Evolutionary conservation across 2,888 invertebrate genomes (phyloP).

Genomic region (Ornithoptera alexandrae): DNA sequence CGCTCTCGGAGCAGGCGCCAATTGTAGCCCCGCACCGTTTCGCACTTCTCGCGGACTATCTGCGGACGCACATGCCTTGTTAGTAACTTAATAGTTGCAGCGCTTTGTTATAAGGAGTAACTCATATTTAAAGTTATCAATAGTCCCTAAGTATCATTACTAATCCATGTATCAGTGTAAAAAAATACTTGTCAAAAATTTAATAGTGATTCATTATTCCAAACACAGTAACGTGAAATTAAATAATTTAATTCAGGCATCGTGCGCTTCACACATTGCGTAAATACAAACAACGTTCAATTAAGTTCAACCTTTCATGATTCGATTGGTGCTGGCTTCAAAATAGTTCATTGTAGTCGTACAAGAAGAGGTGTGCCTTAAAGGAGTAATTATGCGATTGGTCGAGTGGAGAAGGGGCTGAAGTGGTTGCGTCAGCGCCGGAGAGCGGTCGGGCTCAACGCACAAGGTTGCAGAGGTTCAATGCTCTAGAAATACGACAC

Average conservation of each 20-base stretch:
- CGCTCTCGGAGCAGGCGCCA: slow-evolving; percentile 68
- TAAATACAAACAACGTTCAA: slow-evolving; percentile 55
- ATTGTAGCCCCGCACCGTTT: slow-evolving; percentile 68
- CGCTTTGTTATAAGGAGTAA: slow-evolving; percentile 39
- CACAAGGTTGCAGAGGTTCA: slow-evolving; percentile 80
- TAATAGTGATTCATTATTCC: slow-evolving; percentile 13
- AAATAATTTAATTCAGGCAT: slow-evolving; percentile 24
- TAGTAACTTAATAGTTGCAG: slow-evolving; percentile 53
- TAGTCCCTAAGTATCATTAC: not conserved
- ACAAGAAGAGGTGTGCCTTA: slow-evolving; percentile 72
- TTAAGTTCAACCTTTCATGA: slow-evolving; percentile 72
- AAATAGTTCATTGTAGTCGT: slow-evolving; percentile 63
- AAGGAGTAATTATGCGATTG: slow-evolving; percentile 74
- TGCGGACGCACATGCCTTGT: slow-evolving; percentile 61
- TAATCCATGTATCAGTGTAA: not conserved
- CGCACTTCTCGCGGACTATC: slow-evolving; percentile 73
- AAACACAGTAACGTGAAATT: slow-evolving; percentile 20
- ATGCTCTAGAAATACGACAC: slow-evolving; percentile 78
- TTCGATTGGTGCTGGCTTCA: slow-evolving; percentile 56
- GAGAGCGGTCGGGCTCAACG: slow-evolving; percentile 77
- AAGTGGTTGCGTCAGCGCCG: slow-evolving; percentile 72
- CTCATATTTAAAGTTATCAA: slow-evolving; percentile 10
- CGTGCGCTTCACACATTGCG: slow-evolving; percentile 45
- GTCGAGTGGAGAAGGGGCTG: slow-evolving; percentile 73
- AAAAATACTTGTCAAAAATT: not conserved